Evolutionary conservation across 2,888 invertebrate genomes (phyloP), one percentile per base, ranked within the genome.

Genomic region (Trilocha varians): DNA sequence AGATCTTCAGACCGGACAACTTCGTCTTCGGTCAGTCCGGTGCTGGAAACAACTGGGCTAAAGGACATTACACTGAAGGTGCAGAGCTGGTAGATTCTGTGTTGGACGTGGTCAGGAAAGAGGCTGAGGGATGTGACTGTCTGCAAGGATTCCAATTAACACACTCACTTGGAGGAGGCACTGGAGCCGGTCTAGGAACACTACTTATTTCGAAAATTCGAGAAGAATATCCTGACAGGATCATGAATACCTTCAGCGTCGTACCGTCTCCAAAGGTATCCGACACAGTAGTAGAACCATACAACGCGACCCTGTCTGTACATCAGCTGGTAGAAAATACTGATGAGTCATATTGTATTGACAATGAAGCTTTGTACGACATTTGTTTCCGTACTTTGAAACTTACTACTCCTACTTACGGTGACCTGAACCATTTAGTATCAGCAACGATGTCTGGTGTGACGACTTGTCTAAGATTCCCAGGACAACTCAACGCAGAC

Each of bases 401-500:
- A 68, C 77, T 92, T 32, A 88, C 91, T 40, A 91, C 91, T 16
- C 93, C 94, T 14, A 92, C 92, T 5, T 94, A 94, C 62, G 91
- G 91, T 32, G 93, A 94, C 64, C 76, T 94, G 57, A 94, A 94
- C 72, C 90, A 94, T 73, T 82, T 94, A 47, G 93, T 92, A 11
- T 90, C 91, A 5, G 83, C 82, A 16, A 91, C 91, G 16, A 91
- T 91, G 91, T 91, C 91, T 33, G 91, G 91, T 9, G 89, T 91
- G 13, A 91, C 91, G 34, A 91, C 91, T 34, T 91, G 91, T 53
- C 88, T 96, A 33, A 88, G 95, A 55, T 96, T 96, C 87, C 96
- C 96, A 13, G 96, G 96, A 42, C 96, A 96, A 66, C 67, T 96
- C 62, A 96, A 95, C 62, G 95, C 96, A 9, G 96, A 96, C 79